Conservation (phyloP, 2,113 vertebrate genomes). For the Pongo pygmaeus region DNA sequence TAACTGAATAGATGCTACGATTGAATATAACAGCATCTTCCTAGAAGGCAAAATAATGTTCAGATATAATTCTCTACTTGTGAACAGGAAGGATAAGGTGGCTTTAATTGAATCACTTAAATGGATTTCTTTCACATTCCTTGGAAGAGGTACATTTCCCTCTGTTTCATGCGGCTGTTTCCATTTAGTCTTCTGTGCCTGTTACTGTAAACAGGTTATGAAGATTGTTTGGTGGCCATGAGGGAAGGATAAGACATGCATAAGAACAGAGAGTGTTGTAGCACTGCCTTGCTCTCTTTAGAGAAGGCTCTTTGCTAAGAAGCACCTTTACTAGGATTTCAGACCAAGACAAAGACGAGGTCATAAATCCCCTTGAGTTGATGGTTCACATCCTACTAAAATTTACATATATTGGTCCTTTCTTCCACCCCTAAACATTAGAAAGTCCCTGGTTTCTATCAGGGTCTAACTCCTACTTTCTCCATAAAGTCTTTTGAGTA, state of each 20-base stretch:
- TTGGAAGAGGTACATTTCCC: background rate
- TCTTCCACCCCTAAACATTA: background rate
- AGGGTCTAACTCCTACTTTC: background rate
- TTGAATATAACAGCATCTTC: background rate
- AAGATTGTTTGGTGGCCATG: background rate
- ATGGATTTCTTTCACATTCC: background rate
- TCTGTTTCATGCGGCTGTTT: background rate
- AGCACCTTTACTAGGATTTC: background rate
- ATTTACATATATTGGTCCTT: background rate
- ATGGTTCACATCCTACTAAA: background rate
- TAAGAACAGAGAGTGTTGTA: background rate
- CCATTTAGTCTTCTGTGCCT: background rate
- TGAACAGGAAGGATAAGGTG: background rate
- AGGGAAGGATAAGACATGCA: background rate
- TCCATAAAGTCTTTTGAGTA: background rate
- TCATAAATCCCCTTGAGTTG: background rate
- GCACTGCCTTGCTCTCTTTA: background rate
- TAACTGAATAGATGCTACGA: background rate
- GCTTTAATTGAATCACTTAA: constrained; percentile 20
- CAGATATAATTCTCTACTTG: background rate
- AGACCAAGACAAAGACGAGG: background rate
- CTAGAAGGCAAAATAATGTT: constrained; percentile 1
- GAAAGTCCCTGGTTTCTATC: background rate
- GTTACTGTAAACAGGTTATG: background rate
- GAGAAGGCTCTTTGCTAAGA: background rate